phyloP scores from a whole-genome alignment of 2,113 vertebrate species.

The Plecotus auritus region DNA sequence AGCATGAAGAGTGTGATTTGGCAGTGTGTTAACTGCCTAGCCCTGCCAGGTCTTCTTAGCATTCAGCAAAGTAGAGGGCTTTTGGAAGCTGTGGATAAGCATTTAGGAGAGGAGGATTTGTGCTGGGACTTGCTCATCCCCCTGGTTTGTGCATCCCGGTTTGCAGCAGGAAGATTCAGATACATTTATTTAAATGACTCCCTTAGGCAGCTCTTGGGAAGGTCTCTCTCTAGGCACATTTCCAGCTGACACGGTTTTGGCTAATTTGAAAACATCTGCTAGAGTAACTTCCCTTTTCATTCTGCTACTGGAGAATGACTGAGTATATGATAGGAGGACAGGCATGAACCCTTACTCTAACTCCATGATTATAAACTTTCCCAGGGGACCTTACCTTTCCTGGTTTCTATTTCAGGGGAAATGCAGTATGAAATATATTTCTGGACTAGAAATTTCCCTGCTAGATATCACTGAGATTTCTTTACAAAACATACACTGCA shows the following conservation, averaged over 20 bases:
- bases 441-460: constrained; percentile 21
- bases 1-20: background rate
- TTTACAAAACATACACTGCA: constrained; percentile 29
- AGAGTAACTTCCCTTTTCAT: constrained; percentile 68
- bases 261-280: constrained; percentile 79
- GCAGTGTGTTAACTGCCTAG: background rate
- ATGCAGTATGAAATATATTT: constrained; percentile 50
- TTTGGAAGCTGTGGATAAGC: background rate
- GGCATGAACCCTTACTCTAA: constrained; percentile 61
- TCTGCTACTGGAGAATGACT: constrained; percentile 48
- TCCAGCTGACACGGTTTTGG: constrained; percentile 74
- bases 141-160: background rate
- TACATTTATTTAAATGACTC: constrained; percentile 64
- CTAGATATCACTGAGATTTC: constrained; percentile 25
- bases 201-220: constrained; percentile 63
- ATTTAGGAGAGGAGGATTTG: background rate
- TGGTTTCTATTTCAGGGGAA: constrained; percentile 46
- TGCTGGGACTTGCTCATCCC: background rate
- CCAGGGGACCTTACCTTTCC: constrained; percentile 51
- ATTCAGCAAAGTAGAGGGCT: background rate
- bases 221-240: constrained; percentile 65
- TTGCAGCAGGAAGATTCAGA: constrained; percentile 44
- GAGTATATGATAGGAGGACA: constrained; percentile 49
- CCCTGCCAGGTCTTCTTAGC: background rate
- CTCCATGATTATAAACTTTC: constrained; percentile 37